phyloP scores from a whole-genome alignment of 2,888 invertebrate species.

The Cerastoderma edule region DNA sequence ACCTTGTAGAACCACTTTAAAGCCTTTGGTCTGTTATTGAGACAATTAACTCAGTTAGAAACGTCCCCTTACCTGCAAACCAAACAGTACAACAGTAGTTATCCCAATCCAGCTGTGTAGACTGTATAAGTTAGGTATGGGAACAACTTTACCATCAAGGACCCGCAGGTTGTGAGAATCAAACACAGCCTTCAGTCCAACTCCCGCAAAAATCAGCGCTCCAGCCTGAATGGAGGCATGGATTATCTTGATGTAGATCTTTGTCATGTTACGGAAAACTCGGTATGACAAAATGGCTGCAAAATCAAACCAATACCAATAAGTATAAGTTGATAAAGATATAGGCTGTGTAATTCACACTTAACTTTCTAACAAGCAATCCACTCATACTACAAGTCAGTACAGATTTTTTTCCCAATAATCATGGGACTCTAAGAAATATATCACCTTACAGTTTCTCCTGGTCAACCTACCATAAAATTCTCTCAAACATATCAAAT shows the following conservation, averaged over 20 bases:
- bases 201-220: slow-evolving; percentile 88
- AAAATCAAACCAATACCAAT: slow-evolving; percentile 16
- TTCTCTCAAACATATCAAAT: no score
- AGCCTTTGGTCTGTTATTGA: no score
- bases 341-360: no score
- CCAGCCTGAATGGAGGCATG: slow-evolving; percentile 89
- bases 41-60: no score
- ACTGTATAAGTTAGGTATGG: slow-evolving; percentile 85
- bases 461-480: no score
- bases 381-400: no score
- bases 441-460: no score
- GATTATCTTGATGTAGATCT: slow-evolving; percentile 90
- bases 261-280: slow-evolving; percentile 89
- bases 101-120: slow-evolving; percentile 93
- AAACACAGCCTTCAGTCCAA: slow-evolving; percentile 91
- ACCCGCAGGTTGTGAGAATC: slow-evolving; percentile 88
- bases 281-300: slow-evolving; percentile 93
- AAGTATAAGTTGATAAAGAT: no score
- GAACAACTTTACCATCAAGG: slow-evolving; percentile 47
- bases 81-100: slow-evolving; percentile 89
- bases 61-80: slow-evolving; percentile 89
- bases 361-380: no score
- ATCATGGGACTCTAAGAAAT: no score
- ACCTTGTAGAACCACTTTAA: no score
- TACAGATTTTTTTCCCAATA: no score